Base-by-base conservation (phyloP, 2,113 vertebrate species). In the Rutilus rutilus region DNA sequence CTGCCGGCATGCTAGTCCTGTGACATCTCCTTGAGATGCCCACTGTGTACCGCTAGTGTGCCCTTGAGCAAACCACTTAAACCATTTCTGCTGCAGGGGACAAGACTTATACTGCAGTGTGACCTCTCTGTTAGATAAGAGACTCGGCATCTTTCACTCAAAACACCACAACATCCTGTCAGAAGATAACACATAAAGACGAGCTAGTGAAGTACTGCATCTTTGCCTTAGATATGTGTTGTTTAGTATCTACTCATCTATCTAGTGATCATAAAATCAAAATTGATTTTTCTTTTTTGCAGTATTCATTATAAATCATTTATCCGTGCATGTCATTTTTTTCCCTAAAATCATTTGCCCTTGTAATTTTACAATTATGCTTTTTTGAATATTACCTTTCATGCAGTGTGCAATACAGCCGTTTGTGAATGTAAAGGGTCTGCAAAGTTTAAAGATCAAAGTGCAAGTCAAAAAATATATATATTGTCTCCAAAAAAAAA, bases 1-100 rank as follows among this genome's bases (percentile, higher is more conserved):
- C 60, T 65, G 78, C 2, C 9, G 1, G 78, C 42, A 50, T n/a
- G 25, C 42, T 30, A 50, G 60, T 21, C 30, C 39, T 50, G 25
- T 65, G 78, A 30, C 60, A 21, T 81, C 42, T 65, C 36, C 15
- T 30, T 64, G 78, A 65, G 21, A 64, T 80, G 54, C 23, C 11
- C 59, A 25, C 33, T 81, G 60, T 81, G 39, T 27, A 47, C 60
- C 36, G 6, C 36, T 65, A 39, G 78, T 7, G 0, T 80, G 39
- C 78, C 60, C 59, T 81, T 45, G 30, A 81, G 78, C 78, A 47
- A 65, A 81, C 39, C 57, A 65, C 78, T 65, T 64, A 47, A 47
- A 80, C 23, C n/a, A 30, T 30, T 81, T 50, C 78, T 50, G 78
- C 60, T 81, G 39, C 25, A 50, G 59, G 42, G 1, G 39, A 81